Evolutionary conservation across 2,888 invertebrate species (phyloP).

Genomic region (Dryomyza anilis): DNA sequence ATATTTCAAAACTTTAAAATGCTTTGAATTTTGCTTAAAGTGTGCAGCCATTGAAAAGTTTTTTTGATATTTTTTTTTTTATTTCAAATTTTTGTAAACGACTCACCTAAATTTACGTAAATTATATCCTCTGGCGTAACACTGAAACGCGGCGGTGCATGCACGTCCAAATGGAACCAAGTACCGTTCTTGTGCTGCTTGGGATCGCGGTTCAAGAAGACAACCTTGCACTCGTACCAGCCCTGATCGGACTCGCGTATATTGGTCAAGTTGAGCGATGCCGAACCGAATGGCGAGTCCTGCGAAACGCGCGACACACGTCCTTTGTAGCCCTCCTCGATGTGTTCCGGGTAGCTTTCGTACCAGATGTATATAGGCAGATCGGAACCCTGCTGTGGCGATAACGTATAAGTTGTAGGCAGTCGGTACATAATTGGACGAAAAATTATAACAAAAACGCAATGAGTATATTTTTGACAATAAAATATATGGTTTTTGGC

Average conservation of each 20-base stretch:
- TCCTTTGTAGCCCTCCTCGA: constrained; percentile 92
- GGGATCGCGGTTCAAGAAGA: constrained; percentile 92
- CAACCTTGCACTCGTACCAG: constrained; percentile 96
- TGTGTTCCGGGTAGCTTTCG: constrained; percentile 96
- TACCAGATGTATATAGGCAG: constrained; percentile 98
- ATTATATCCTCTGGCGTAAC: constrained; percentile 95
- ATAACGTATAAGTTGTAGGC: background rate
- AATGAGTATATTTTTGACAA: constrained; percentile 2
- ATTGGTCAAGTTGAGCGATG: constrained; percentile 93
- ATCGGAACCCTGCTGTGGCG: constrained; percentile 79
- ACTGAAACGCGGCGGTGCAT: constrained; percentile 94
- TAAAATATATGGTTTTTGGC: background rate
- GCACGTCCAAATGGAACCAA: constrained; percentile 97
- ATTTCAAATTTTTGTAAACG: background rate
- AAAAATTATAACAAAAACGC: constrained; percentile 4
- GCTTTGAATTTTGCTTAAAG: background rate
- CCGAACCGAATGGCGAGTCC: constrained; percentile 87
- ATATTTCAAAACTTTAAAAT: background rate
- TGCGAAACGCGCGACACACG: constrained; percentile 87
- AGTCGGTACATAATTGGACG: background rate
- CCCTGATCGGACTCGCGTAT: constrained; percentile 93
- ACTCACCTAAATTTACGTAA: constrained; percentile 86
- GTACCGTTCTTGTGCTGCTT: constrained; percentile 93
- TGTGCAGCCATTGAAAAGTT: too few relatives aligned
- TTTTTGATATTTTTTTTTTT: too few relatives aligned